Base-by-base conservation (phyloP, 2,797 vertebrate genomes). In the Atherinosoma microstoma region DNA sequence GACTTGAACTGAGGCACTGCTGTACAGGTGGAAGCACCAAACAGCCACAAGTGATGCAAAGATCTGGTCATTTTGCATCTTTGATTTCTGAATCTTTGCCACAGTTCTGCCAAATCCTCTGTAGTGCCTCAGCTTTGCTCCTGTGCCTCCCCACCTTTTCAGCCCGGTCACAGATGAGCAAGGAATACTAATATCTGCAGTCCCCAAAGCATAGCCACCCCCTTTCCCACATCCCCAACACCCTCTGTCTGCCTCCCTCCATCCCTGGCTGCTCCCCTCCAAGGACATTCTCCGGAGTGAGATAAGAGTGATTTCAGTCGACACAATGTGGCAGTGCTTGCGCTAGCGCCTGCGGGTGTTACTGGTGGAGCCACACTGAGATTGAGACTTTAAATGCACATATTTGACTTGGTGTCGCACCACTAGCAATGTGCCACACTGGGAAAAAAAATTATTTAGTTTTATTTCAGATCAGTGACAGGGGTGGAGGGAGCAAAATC, bases 151-250 rank as follows among this genome's bases (percentile, higher is more conserved):
- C 87, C 84, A 85, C 84, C 84, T 86, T 84, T 80, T 72, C 77
- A 79, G 53, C 79, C 76, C 82, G 69, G 65, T 89, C 90, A 91
- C 82, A 80, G 87, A 87, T 87, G 87, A 93, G 93, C 89, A 77
- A 87, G 69, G 94, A 95, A 95, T 95, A 95, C 90, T 93, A 94
- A 94, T 94, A 81, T 69, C 83, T 64, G 74, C 74, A 22, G 64
- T 87, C 87, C 80, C 91, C 78, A 86, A 89, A 86, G 78, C 87
- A 59, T 71, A 76, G 64, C 66, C 68, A 59, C 63, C 42, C 27
- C 36, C 58, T 30, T 79, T 66, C 72, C 67, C 57, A 53, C 75
- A 73, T 74, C 68, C 18, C 58, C 75, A 36, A 32, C 84, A 51
- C 71, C 69, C 67, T 78, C 70, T 67, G 38, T 78, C 70, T 67